A percentile compares a stretch with the other conserved stretches of the same genome.
phyloP scores from a whole-genome alignment of 2,888 invertebrate genomes.

The Heteromyza rotundicornis region DNA sequence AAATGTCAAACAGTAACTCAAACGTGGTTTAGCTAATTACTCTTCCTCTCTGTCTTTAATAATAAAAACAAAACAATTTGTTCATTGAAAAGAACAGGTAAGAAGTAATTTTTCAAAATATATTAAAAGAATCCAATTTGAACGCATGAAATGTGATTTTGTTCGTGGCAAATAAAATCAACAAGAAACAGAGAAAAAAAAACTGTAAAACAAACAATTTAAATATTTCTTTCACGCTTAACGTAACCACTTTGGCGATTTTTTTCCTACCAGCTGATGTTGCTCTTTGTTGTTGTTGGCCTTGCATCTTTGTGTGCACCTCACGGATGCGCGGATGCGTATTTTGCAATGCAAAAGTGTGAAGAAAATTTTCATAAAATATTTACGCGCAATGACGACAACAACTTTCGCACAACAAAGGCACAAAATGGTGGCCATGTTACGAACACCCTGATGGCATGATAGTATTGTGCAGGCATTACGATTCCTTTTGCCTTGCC shows the following conservation, averaged over 20 bases:
- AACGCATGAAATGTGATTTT: no score
- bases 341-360: slow-evolving; percentile 12
- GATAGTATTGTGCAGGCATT: not conserved
- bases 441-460: not conserved
- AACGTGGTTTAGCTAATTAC: no score
- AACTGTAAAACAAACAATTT: not conserved
- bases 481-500: not conserved
- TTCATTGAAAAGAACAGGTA: no score
- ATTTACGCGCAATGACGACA: slow-evolving; percentile 17
- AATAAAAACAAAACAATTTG: no score
- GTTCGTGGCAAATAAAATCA: no score
- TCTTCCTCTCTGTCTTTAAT: no score
- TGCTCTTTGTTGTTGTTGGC: not conserved
- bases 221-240: not conserved
- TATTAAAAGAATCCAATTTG: no score
- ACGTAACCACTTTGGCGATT: not conserved
- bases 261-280: not conserved
- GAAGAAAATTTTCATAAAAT: slow-evolving; percentile 17
- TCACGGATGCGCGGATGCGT: not conserved
- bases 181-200: not conserved
- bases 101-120: no score
- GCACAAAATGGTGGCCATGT: not conserved
- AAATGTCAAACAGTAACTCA: no score
- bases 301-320: not conserved
- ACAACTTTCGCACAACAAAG: not conserved